Percentiles rank a stretch among this genome's conserved stretches.
phyloP scores from a whole-genome alignment of 2,888 invertebrate genomes.

The Strigamia transsilvanica region DNA sequence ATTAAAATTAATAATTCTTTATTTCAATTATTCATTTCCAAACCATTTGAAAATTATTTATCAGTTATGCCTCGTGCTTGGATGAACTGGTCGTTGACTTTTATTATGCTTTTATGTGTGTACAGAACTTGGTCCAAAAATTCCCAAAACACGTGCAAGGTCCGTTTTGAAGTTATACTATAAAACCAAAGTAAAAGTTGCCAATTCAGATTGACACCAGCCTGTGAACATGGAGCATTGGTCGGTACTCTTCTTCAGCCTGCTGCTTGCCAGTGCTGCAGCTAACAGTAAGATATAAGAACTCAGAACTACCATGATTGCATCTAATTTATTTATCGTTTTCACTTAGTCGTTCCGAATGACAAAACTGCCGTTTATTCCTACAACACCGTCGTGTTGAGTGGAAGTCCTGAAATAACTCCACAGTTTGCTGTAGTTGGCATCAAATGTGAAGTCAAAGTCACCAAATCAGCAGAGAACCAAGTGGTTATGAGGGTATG shows the following conservation, averaged over 20 bases:
- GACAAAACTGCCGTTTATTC: conserved; percentile 7
- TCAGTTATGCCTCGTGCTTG: no score
- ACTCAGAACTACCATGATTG: neutral
- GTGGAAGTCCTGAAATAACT: neutral
- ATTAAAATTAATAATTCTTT: no score
- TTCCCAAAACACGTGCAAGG: neutral
- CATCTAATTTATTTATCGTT: neutral
- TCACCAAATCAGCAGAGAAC: neutral
- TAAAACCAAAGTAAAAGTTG: neutral
- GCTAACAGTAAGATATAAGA: neutral
- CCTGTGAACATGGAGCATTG: neutral
- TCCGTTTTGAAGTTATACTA: neutral
- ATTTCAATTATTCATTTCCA: no score
- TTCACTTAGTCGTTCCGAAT: neutral
- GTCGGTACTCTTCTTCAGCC: neutral
- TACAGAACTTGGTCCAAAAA: no score
- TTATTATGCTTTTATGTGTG: no score
- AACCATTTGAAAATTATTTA: no score
- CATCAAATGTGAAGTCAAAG: neutral
- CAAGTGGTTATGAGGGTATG: neutral
- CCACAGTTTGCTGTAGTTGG: neutral
- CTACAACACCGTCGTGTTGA: neutral
- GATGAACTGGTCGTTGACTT: no score
- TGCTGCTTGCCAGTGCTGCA: neutral
- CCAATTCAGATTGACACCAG: neutral